These are phyloP conservation scores for Hyla sarda DNA, from an alignment of 2,113 vertebrate species.

Conservation along the genomic window DNA sequence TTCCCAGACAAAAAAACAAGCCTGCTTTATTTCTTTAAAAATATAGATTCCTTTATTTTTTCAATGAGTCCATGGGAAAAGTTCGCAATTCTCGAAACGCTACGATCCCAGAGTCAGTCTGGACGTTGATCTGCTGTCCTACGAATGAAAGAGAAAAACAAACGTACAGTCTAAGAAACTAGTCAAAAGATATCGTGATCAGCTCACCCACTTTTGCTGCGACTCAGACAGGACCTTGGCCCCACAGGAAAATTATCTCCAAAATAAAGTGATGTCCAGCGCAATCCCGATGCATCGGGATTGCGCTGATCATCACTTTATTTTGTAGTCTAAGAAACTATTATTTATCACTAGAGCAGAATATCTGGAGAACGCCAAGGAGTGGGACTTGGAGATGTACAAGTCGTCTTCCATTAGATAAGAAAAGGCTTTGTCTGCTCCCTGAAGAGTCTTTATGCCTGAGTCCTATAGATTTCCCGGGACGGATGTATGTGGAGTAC, in stretches of 20 bases:
- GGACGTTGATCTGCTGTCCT: background rate
- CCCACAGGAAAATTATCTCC: no score
- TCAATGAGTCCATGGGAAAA: background rate
- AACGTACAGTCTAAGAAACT: background rate
- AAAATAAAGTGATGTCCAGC: no score
- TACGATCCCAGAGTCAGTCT: background rate
- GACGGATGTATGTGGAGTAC: slow-evolving; percentile 22
- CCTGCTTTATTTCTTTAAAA: slow-evolving; percentile 15
- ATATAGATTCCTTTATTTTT: slow-evolving; percentile 6
- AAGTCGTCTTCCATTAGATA: slow-evolving; percentile 14
- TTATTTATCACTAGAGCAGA: background rate
- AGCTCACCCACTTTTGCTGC: no score
- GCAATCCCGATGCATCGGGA: no score
- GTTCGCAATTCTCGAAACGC: background rate
- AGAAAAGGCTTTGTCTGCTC: slow-evolving; percentile 29
- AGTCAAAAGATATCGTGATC: no score
- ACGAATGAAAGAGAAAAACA: background rate
- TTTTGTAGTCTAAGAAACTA: slow-evolving; percentile 29
- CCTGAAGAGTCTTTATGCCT: slow-evolving; percentile 28
- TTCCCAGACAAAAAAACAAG: slow-evolving; percentile 4
- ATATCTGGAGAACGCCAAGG: background rate
- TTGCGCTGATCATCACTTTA: no score
- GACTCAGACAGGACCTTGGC: no score
- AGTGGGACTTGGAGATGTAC: background rate
- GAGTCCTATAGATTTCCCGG: slow-evolving; percentile 36